phyloP scores from a whole-genome alignment of 2,113 vertebrate species.

The Varanus salvator region DNA sequence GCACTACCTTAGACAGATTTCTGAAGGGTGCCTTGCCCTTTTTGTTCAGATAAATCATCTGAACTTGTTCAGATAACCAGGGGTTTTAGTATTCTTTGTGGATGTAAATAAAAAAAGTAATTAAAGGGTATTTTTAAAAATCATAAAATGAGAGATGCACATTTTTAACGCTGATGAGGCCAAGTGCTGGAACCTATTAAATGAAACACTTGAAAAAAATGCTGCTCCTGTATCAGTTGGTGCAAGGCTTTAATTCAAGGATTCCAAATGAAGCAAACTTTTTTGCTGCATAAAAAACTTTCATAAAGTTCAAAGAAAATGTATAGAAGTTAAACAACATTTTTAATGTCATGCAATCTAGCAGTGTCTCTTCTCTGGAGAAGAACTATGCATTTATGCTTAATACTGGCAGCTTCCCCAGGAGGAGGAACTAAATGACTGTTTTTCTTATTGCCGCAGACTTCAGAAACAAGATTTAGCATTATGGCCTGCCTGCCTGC shows the following conservation, averaged over 20 bases:
- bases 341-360: neutral
- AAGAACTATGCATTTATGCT: neutral
- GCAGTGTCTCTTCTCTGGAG: neutral
- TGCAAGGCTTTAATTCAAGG: slow-evolving; percentile 9
- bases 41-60: neutral
- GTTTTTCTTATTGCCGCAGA: neutral
- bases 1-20: neutral
- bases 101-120: slow-evolving; percentile 4
- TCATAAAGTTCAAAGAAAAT: neutral
- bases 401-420: neutral
- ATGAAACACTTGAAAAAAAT: slow-evolving; percentile 25
- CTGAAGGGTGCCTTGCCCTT: neutral
- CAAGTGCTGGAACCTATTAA: neutral
- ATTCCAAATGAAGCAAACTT: neutral
- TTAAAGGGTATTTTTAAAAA: slow-evolving; percentile 4
- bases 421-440: neutral
- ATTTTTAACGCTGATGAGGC: neutral
- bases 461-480: neutral
- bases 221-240: neutral
- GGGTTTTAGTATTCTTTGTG: neutral
- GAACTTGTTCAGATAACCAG: neutral
- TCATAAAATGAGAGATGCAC: neutral
- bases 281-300: neutral
- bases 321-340: neutral
- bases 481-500: neutral